These are phyloP conservation scores for Trichonephila inaurata DNA, from an alignment of 1,140 invertebrate genomes.

Conservation along the genomic window DNA sequence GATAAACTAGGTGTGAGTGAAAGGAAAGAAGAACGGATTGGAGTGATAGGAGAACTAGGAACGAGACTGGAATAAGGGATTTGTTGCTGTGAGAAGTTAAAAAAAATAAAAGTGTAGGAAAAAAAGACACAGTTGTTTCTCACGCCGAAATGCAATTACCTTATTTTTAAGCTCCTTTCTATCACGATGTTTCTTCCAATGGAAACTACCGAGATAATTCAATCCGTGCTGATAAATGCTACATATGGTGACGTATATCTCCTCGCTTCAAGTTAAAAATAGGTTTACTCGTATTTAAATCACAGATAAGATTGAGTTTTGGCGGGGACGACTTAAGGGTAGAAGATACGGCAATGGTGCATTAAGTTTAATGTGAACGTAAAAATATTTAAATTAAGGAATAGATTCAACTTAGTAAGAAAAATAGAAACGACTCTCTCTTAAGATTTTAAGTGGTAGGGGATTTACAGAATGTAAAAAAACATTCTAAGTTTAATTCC, in stretches of 20 bases:
- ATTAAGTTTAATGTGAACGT: no score
- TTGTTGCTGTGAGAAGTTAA: background rate
- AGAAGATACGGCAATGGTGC: no score
- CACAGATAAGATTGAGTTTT: no score
- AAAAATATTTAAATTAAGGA: no score
- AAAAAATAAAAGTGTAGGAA: background rate
- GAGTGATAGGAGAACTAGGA: background rate
- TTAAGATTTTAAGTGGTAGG: no score
- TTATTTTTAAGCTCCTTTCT: constrained; percentile 14
- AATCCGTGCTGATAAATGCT: background rate
- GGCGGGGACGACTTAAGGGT: no score
- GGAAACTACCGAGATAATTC: background rate
- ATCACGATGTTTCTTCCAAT: background rate
- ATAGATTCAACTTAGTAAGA: no score
- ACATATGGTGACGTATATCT: background rate
- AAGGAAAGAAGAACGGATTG: constrained; percentile 32
- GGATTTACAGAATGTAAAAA: no score
- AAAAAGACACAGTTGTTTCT: background rate
- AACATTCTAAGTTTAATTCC: no score
- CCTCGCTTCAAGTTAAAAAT: no score
- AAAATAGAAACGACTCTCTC: no score
- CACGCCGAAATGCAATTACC: constrained; percentile 27
- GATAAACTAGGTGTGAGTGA: constrained; percentile 18
- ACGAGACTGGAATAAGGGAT: background rate
- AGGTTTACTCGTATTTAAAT: no score